Evolutionary conservation across 1,140 invertebrate species (phyloP).

Genomic region (Paraescarpia echinospica): DNA sequence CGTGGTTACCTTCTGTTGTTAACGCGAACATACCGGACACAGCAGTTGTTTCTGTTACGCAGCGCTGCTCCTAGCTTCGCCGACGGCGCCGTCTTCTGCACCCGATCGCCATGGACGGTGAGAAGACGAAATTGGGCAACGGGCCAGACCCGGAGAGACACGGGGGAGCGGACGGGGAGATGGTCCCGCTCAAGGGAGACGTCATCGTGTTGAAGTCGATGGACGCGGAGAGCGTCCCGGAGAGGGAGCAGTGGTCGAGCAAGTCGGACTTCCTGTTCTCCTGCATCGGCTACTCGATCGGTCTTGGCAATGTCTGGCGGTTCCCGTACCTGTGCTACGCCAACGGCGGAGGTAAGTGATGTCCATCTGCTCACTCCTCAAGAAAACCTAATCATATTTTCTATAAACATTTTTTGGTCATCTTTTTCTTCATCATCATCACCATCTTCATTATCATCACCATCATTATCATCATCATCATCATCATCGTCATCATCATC

Average conservation of each 20-base stretch:
- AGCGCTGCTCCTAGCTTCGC: neutral
- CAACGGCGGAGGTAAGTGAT: constrained; percentile 76
- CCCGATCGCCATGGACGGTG: neutral
- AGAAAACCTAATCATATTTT: neutral
- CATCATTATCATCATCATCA: too few species aligned
- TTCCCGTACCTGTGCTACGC: constrained; percentile 90
- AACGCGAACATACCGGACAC: neutral
- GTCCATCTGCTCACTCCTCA: neutral
- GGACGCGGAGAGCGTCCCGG: constrained; percentile 9
- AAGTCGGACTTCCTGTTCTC: constrained; percentile 30
- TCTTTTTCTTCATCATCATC: too few species aligned
- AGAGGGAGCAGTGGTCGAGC: constrained; percentile 23
- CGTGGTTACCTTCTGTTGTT: neutral
- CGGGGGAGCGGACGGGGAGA: constrained; percentile 5
- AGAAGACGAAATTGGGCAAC: neutral
- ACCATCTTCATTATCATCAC: too few species aligned
- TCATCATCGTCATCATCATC: too few species aligned
- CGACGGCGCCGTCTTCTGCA: neutral
- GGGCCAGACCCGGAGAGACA: neutral
- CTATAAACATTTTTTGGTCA: too few species aligned
- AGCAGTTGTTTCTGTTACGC: neutral
- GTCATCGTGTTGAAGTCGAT: neutral
- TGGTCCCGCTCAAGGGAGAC: constrained; percentile 15
- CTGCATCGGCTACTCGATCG: constrained; percentile 31
- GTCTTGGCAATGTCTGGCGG: constrained; percentile 71